Base-by-base conservation (phyloP, 1,140 invertebrate genomes). In the Drosophila ambigua region DNA sequence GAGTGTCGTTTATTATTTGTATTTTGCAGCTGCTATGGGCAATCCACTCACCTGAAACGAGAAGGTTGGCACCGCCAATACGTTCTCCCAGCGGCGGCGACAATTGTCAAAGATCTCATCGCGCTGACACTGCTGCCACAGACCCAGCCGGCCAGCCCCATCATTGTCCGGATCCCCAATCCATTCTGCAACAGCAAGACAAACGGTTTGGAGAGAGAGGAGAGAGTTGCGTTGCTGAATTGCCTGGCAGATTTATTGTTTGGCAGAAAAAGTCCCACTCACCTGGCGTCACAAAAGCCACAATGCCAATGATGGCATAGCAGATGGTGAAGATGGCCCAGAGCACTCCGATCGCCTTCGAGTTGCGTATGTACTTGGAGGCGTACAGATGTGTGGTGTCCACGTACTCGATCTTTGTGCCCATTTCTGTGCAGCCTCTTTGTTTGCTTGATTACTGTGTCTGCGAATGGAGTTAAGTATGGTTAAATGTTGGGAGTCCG, bases 321-420 rank as follows among this genome's bases (percentile, higher is more conserved):
- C 98, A 99, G 85, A 99, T 97, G 55, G 97, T 97, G 92, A 99
- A 99, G 77, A 99, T 97, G 20, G 96, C 98, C 98, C 98, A 99
- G 48, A 99, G 93, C 15, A 99, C 97, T 44, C 97, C 98, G 58
- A 99, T 98, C 43, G 98, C 98, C 93, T 98, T 97, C 49, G 97
- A 98, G 94, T 99, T 99, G 83, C 98, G 94, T 45, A 98, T 96
- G 92, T 99, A 99, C 92, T 97, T 98, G 20, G 97, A 96, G 53
- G 96, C 97, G 92, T 98, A 97, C 91, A 97, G 95, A 92, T 98
- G 96, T 57, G 95, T 95, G 52, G 96, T 96, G 90, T 97, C 97
- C 53, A 97, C 96, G 92, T 97, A 98, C 91, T 97, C 96, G 76
- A 97, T 96, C 94, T 97, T 97, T 15, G 96, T 97, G 76, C 96